A percentile compares a stretch with the other conserved stretches of the same genome.
phyloP scores from a whole-genome alignment of 2,888 invertebrate species.

The Phymatocera aterrima region DNA sequence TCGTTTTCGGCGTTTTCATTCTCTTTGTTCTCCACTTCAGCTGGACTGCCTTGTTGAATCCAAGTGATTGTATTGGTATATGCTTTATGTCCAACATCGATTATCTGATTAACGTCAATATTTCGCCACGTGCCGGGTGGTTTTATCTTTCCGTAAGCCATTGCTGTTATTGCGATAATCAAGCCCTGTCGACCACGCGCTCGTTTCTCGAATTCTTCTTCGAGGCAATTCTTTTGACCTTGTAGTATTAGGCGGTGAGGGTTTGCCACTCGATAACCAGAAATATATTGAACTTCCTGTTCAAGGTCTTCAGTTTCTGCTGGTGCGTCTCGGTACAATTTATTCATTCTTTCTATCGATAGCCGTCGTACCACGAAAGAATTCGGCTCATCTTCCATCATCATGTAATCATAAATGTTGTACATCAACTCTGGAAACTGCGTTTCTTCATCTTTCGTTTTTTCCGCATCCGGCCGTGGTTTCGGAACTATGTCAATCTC shows the following conservation, averaged over 20 bases:
- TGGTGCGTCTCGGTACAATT: slow-evolving; percentile 31
- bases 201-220: slow-evolving; percentile 51
- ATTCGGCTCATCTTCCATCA: slow-evolving; percentile 58
- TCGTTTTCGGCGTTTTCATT: slow-evolving; percentile 55
- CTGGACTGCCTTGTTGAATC: slow-evolving; percentile 60
- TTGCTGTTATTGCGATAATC: slow-evolving; percentile 59
- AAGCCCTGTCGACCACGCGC: slow-evolving; percentile 66
- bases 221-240: slow-evolving; percentile 62
- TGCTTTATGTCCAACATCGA: slow-evolving; percentile 58
- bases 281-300: slow-evolving; percentile 51
- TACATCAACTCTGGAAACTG: slow-evolving; percentile 66
- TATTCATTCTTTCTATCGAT: slow-evolving; percentile 49
- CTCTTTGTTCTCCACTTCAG: slow-evolving; percentile 50
- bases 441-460: slow-evolving; percentile 44
- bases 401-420: slow-evolving; percentile 59
- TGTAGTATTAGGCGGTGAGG: slow-evolving; percentile 62
- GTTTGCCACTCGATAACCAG: slow-evolving; percentile 60
- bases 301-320: slow-evolving; percentile 23
- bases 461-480: slow-evolving; percentile 54
- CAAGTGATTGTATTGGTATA: slow-evolving; percentile 58
- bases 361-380: slow-evolving; percentile 51
- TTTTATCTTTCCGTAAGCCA: slow-evolving; percentile 62
- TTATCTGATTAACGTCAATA: slow-evolving; percentile 63
- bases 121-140: slow-evolving; percentile 61
- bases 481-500: slow-evolving; percentile 60